phyloP scores from a whole-genome alignment of 2,113 vertebrate genomes.

The Colius striatus region DNA sequence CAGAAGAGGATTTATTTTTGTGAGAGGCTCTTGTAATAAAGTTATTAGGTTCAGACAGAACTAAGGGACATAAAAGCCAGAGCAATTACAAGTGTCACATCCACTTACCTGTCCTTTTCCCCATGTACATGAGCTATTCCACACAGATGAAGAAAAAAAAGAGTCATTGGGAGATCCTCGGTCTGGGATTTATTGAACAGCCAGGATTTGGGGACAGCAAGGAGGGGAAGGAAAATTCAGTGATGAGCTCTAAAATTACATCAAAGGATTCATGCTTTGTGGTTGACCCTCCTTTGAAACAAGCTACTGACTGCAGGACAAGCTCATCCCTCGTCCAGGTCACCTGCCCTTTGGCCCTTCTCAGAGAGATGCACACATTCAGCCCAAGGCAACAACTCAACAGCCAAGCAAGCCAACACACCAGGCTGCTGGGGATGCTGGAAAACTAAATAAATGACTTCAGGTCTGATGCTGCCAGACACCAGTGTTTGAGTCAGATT shows the following conservation, averaged over 20 bases:
- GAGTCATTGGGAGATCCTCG: not conserved
- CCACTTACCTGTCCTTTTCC: not conserved
- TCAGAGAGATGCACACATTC: fast-evolving
- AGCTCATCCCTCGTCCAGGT: fast-evolving
- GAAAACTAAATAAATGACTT: not conserved
- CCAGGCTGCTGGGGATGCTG: not conserved
- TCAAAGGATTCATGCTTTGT: not conserved
- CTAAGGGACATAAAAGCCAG: not conserved
- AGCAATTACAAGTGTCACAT: not conserved
- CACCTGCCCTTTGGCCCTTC: not conserved
- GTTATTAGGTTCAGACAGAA: not conserved
- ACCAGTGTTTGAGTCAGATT: not conserved
- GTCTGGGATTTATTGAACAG: not conserved
- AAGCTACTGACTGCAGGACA: fast-evolving
- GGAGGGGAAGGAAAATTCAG: not conserved
- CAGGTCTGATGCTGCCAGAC: not conserved
- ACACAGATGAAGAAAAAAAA: not conserved
- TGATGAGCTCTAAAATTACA: not conserved
- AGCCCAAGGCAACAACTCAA: not conserved
- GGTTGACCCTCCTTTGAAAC: not conserved
- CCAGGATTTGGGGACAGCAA: not conserved
- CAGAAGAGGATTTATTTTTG: not conserved
- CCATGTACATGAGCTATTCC: not conserved
- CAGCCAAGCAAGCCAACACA: fast-evolving
- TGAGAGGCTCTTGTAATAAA: not conserved